These are phyloP conservation scores for Platysteira castanea DNA, from an alignment of 2,113 vertebrate species.

Conservation along the genomic window DNA sequence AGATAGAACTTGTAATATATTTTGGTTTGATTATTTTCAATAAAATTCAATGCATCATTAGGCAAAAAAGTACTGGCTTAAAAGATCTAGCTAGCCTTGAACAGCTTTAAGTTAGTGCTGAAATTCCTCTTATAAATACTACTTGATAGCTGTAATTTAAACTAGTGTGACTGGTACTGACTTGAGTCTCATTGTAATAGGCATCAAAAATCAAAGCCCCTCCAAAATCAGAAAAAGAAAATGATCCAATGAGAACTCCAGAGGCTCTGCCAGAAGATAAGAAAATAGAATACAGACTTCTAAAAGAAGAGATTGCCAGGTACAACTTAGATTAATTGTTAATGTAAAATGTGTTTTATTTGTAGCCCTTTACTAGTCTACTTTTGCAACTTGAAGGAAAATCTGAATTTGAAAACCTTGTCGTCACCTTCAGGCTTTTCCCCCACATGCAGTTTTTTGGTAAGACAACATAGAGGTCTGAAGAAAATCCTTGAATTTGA, in stretches of 20 bases:
- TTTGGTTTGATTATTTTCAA: neutral
- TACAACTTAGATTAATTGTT: conserved; percentile 22
- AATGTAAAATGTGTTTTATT: neutral
- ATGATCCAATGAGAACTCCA: conserved; percentile 87
- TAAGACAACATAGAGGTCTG: neutral
- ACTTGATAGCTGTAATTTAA: neutral
- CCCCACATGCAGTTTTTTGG: neutral
- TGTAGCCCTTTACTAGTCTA: neutral
- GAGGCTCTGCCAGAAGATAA: conserved; percentile 85
- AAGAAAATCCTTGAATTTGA: neutral
- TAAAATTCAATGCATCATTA: neutral
- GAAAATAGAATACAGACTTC: conserved; percentile 85
- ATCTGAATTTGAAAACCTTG: neutral
- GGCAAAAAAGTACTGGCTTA: neutral
- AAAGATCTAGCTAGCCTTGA: neutral
- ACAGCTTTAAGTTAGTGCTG: neutral
- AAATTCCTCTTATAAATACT: neutral
- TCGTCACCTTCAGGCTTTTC: neutral
- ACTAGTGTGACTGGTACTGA: neutral
- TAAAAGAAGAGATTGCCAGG: conserved; percentile 91
- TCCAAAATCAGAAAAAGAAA: conserved; percentile 91
- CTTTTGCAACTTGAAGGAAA: neutral
- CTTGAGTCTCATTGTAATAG: conserved; percentile 62
- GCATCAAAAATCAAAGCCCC: conserved; percentile 89
- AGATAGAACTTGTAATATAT: neutral